These are phyloP conservation scores for Cyclura pinguis DNA, from an alignment of 2,797 vertebrate genomes.

Conservation along the genomic window DNA sequence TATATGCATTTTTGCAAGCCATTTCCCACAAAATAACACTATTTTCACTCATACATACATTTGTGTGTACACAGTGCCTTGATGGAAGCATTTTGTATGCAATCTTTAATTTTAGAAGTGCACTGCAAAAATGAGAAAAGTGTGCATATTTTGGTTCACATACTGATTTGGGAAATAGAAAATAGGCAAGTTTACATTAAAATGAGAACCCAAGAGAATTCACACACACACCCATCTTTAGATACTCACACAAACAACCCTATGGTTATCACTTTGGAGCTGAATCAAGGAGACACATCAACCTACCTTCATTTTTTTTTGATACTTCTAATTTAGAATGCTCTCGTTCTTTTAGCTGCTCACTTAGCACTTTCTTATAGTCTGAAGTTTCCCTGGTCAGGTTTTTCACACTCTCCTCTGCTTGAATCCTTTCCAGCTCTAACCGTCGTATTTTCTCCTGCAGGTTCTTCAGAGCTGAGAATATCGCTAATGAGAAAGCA, in stretches of 20 bases:
- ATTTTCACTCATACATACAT: background rate
- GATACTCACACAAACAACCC: background rate
- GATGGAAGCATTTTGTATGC: background rate
- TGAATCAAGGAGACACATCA: background rate
- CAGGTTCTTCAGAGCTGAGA: conserved; percentile 93
- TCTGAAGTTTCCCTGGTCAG: conserved; percentile 80
- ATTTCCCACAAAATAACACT: background rate
- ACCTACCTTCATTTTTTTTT: conserved; percentile 87
- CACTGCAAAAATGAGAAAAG: background rate
- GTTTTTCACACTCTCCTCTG: conserved; percentile 81
- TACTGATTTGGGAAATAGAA: background rate
- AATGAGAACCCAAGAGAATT: background rate
- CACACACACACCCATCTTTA: background rate
- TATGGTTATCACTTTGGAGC: background rate
- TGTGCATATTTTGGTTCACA: background rate
- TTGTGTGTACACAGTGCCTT: background rate
- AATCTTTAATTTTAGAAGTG: background rate
- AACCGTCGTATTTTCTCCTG: conserved; percentile 92
- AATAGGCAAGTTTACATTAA: background rate
- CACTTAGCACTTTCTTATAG: conserved; percentile 77
- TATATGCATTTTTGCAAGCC: background rate
- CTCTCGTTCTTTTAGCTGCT: conserved; percentile 72
- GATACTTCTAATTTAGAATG: conserved; percentile 77
- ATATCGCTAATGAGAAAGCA: conserved; percentile 83
- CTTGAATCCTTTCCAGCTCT: conserved; percentile 87